Base-by-base conservation (phyloP, 1,140 invertebrate species). In the Hyposmocoma kahamanoa region DNA sequence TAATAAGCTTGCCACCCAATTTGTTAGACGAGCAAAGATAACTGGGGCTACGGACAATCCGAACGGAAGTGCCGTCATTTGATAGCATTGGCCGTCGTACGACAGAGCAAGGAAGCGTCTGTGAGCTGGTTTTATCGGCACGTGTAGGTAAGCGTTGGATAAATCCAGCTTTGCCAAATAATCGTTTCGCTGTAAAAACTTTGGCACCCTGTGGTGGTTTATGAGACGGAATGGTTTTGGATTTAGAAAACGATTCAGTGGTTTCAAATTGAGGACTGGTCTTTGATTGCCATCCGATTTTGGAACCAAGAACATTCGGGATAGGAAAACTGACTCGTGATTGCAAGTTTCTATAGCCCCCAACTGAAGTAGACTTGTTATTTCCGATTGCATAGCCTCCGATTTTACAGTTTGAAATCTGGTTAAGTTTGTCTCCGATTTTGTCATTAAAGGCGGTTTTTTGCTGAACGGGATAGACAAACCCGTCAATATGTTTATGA, bases 141-240 rank as follows among this genome's bases (percentile, higher is more conserved):
- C 38, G 39, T 67, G 62, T 38, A 75, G 70, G 22, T 73, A 75
- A 0, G 61, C 65, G 46, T 42, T 50, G 13, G 52, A 54, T 42
- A 54, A 26, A 30, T 67, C 60, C 30, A 72, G 46, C 21, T 51
- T 39, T n/a, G 47, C 39, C 52, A 65, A 45, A 47, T 48, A 70
- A 39, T 72, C 66, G 30, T 44, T 50, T 8, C 22, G 9, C 28
- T 65, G 45, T 5, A 61, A 17, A 21, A 58, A 55, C 2, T 50
- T n/a, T 13, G 51, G 58, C 1, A 61, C 43, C 8, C 45, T 36
- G 21, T 5, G 15, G 5, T 65, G 62, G 18, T 57, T 58, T 42
- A 60, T 24, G 0, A 56, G 42, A 1, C 42, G 48, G 26, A 59
- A 59, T 22, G 21, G n/a, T 19, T 28, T 38, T 30, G 22, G 34